phyloP scores from a whole-genome alignment of 2,797 vertebrate genomes.

The Hozukius guyotensis region DNA sequence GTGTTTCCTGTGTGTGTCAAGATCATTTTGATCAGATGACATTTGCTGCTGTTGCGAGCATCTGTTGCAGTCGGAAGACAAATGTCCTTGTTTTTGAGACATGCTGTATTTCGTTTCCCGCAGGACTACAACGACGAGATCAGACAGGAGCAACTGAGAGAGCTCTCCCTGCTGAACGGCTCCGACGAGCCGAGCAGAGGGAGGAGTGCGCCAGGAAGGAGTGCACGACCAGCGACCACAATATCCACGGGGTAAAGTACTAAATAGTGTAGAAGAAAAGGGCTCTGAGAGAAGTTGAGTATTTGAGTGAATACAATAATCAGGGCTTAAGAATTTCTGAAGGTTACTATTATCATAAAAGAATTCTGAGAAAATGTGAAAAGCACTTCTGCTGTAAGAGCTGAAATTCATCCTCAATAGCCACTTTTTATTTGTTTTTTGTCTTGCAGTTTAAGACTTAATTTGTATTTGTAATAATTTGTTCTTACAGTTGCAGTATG shows the following conservation, averaged over 20 bases:
- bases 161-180: constrained; percentile 95
- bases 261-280: neutral
- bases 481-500: neutral
- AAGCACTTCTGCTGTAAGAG: neutral
- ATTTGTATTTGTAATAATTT: neutral
- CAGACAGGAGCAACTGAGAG: constrained; percentile 96
- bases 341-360: neutral
- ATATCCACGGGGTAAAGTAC: constrained; percentile 86
- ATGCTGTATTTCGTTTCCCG: constrained; percentile 51
- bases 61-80: constrained; percentile 64
- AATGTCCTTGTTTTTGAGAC: constrained; percentile 57
- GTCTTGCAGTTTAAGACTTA: neutral
- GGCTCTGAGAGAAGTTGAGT: neutral
- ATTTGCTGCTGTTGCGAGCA: constrained; percentile 63
- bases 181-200: constrained; percentile 92
- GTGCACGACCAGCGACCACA: constrained; percentile 84
- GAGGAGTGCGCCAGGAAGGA: constrained; percentile 87
- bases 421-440: too few relatives aligned
- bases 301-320: neutral
- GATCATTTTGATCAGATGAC: constrained; percentile 64
- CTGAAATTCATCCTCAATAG: neutral
- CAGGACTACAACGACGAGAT: constrained; percentile 99
- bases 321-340: neutral
- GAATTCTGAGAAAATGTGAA: neutral
- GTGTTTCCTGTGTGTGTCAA: constrained; percentile 56